phyloP scores from a whole-genome alignment of 2,113 vertebrate species.

The Nothobranchius kuhntae region DNA sequence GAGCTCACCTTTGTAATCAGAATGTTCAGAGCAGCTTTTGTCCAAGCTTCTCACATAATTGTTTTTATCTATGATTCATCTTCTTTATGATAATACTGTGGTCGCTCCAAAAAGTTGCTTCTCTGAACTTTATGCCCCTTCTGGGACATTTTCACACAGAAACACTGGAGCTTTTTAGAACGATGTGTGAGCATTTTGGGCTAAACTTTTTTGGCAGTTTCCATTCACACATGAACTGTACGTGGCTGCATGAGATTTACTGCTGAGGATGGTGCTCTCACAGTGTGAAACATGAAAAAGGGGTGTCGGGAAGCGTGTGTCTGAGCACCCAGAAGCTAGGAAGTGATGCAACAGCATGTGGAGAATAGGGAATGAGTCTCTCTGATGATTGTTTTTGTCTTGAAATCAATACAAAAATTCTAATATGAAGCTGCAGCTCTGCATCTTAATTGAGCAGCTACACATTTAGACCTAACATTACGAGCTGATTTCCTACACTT shows the following conservation, averaged over 20 bases:
- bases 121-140: neutral
- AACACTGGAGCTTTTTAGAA: neutral
- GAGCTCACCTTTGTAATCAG: neutral
- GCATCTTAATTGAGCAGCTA: neutral
- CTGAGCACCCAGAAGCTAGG: neutral
- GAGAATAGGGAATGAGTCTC: neutral
- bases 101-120: too few relatives aligned
- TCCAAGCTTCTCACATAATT: neutral
- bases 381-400: neutral
- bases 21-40: neutral
- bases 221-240: constrained; percentile 2
- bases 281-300: constrained; percentile 5
- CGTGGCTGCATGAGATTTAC: neutral
- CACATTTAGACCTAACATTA: neutral
- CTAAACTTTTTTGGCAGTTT: neutral
- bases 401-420: neutral
- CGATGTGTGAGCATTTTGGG: neutral
- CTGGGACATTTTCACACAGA: neutral
- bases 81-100: neutral
- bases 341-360: neutral
- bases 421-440: too few relatives aligned
- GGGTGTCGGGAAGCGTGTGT: neutral
- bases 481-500: neutral
- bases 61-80: neutral
- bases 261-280: constrained; percentile 3